Conservation (phyloP, 2,113 vertebrate species). For the Neodon shergylaensis region DNA sequence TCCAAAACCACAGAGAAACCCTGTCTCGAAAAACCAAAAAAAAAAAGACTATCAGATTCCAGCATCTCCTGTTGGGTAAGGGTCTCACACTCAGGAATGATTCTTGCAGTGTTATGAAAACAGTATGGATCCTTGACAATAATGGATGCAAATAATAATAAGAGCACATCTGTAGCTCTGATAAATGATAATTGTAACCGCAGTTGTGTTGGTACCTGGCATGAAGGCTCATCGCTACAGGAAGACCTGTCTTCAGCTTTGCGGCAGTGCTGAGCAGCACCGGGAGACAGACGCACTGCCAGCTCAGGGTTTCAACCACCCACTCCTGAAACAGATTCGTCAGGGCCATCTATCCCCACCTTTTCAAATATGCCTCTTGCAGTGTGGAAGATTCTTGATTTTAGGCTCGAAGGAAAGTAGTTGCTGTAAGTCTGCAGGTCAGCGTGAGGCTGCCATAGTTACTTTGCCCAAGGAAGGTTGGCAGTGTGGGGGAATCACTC, state of each 20-base stretch:
- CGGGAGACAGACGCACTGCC: neutral
- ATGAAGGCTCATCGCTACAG: neutral
- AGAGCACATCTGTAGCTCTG: neutral
- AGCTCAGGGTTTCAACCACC: neutral
- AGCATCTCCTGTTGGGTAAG: neutral
- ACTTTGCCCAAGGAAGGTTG: neutral
- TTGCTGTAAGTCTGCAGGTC: neutral
- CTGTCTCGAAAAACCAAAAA: no score
- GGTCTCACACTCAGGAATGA: neutral
- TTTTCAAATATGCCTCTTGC: neutral
- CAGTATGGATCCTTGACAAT: neutral
- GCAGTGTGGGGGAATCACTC: neutral
- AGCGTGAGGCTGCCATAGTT: neutral
- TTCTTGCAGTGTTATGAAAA: neutral
- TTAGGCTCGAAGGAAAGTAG: constrained; percentile 28
- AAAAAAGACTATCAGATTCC: constrained; percentile 40
- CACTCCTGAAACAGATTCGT: constrained; percentile 7
- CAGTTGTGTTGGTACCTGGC: neutral
- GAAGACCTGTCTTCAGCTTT: neutral
- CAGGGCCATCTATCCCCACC: neutral
- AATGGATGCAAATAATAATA: neutral
- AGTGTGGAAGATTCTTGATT: constrained; percentile 22
- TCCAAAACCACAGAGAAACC: no score
- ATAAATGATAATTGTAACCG: neutral
- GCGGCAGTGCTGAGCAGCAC: neutral